Base-by-base conservation (phyloP, 1,140 invertebrate species). In the Procambarus virginalis region DNA sequence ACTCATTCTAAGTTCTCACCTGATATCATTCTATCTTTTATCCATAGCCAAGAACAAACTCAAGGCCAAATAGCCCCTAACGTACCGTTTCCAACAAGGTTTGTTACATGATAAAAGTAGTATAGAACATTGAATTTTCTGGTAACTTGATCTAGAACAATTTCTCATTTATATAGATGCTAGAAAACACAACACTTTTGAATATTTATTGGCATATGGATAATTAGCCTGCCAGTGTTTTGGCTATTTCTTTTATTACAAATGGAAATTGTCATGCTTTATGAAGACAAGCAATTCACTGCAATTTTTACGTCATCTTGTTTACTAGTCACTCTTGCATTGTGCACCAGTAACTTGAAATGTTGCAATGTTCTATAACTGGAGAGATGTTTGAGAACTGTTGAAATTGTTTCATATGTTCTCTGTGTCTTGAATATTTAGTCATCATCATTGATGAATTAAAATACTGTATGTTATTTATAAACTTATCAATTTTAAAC, bases 1-100 rank as follows among this genome's bases (percentile, higher is more conserved):
- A 55, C 51, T 55, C 51, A 8, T 55, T 55, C 51, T 9, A 55
- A 12, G 8, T 82, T 64, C 51, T 76, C 49, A 82, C 82, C 87
- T 89, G 79, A 89, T 79, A 77, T 48, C 48, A 82, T 82, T 83
- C 58, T 89, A 76, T 89, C 68, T 89, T 91, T 68, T 91, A 64
- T 91, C 90, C 90, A 73, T 91, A 91, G 90, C 90, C 90, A 91
- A 91, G 90, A 91, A 86, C 87, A 89, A 84, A 91, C 84, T 82
- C 90, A 91, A 86, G 90, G 84, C 64, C 90, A 86, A 91, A 91
- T 91, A 73, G 90, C 84, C 84, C 90, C 90, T 91, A 91, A 91
- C 84, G 84, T 91, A 79, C 90, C 90, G 83, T 86, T 86, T 82
- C 90, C 90, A 86, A 91, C 90, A 85, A 91, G 90, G 90, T 91